Base-by-base conservation (phyloP, 2,888 invertebrate species). In the Muschampia plurimacula region DNA sequence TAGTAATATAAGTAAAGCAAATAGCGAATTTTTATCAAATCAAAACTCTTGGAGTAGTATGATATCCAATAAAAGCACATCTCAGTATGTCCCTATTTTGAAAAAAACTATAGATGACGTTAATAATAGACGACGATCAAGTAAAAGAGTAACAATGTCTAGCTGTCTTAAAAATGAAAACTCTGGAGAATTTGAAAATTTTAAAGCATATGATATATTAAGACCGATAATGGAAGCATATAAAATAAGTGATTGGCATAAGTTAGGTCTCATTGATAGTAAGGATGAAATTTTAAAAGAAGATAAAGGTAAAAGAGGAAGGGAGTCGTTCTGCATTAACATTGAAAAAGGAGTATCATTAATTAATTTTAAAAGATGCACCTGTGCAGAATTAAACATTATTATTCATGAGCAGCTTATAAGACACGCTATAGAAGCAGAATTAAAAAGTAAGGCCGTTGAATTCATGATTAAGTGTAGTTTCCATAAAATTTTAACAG, bases 391-490 rank as follows among this genome's bases (percentile, higher is more conserved):
- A 73, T 81, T 93, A 74, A 88, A 88, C 71, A 86, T 93, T 55
- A 82, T 83, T 49, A 87, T 92, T 78, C 86, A 83, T 77, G 90
- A 92, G 74, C 92, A 94, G 81, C 80, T 94, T 9, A 85, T 92
- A 69, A 76, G 88, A 74, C 94, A 94, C 73, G 90, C 93, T n/a
- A 77, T 80, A 75, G 85, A 88, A 81, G 92, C 94, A 36, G 92
- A 93, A 78, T 77, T 92, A 67, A 91, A 86, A 77, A 77, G 75
- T 8, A 92, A 90, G 83, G 82, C 87, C 55, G 80, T 93, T 52
- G 84, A 91, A 76, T 92, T 91, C 77, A 77, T 87, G 63, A 85
- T 92, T 52, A 84, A 82, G 57, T 91, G 79, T 73, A 80, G 87
- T 74, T 82, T 89, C 77, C 82, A 91, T 28, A 88, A 86, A 81